A percentile compares a stretch with the other conserved stretches of the same genome.
phyloP scores from a whole-genome alignment of 2,113 vertebrate species.

The Corythaixoides concolor region DNA sequence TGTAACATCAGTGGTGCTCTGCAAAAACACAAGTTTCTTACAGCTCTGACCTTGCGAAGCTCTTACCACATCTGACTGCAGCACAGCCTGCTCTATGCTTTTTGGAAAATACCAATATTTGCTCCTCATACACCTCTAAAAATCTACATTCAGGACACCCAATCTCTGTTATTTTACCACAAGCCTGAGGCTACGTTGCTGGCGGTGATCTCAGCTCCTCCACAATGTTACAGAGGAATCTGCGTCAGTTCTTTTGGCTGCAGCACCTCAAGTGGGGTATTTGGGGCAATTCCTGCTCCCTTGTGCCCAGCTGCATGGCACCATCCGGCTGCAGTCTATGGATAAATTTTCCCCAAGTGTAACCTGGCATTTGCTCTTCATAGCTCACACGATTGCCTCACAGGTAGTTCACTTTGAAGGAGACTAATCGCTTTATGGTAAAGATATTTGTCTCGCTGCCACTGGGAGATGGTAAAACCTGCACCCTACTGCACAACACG shows the following conservation, averaged over 20 bases:
- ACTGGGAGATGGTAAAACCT: neutral
- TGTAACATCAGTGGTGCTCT: neutral
- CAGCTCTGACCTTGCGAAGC: neutral
- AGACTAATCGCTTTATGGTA: neutral
- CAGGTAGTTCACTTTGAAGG: neutral
- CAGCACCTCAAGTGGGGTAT: neutral
- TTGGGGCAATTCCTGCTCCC: neutral
- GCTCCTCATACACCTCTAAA: neutral
- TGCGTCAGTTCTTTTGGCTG: accelerated
- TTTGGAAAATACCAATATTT: neutral
- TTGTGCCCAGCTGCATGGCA: neutral
- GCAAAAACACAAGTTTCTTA: neutral
- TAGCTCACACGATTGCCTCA: neutral
- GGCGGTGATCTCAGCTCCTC: accelerated
- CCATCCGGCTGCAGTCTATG: neutral
- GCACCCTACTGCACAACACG: neutral
- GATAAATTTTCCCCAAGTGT: neutral
- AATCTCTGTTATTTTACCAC: neutral
- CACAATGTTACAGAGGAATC: neutral
- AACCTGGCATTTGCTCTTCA: neutral
- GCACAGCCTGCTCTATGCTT: neutral
- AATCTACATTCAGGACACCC: neutral
- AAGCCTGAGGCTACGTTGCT: neutral
- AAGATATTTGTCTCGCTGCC: neutral
- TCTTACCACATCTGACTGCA: accelerated